phyloP scores from a whole-genome alignment of 2,888 invertebrate species.

The Pseudococcus longispinus region DNA sequence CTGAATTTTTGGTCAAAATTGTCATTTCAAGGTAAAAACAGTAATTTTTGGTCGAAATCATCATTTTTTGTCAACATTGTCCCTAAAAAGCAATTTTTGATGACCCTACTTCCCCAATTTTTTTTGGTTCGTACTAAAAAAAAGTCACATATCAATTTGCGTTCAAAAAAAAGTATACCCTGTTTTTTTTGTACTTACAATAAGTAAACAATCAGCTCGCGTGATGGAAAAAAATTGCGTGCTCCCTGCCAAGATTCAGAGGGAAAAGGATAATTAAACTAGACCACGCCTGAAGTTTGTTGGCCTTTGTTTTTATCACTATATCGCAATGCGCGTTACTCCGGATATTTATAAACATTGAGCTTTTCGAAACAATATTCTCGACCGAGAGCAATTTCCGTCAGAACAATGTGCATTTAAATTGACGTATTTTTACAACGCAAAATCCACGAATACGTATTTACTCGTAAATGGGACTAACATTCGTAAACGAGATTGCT shows the following conservation, averaged over 20 bases:
- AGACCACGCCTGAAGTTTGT: not conserved
- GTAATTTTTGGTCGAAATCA: no score
- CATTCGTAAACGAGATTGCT: not conserved
- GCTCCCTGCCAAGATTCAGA: not conserved
- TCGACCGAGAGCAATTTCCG: not conserved
- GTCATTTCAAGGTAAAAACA: no score
- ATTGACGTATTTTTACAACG: not conserved
- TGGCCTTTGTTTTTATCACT: not conserved
- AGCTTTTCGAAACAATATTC: not conserved
- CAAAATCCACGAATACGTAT: not conserved
- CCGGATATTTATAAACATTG: not conserved
- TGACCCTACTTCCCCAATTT: no score
- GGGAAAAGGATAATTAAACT: not conserved
- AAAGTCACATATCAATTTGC: no score
- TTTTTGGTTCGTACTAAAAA: not conserved
- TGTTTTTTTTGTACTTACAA: no score
- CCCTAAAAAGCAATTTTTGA: no score
- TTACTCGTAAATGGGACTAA: not conserved
- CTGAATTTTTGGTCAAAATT: no score
- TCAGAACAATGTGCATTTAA: not conserved
- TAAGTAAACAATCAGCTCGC: no score
- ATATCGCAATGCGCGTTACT: not conserved
- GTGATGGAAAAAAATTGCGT: slow-evolving; percentile 29
- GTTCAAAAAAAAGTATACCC: no score
- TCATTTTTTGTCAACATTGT: no score